These are phyloP conservation scores for Leptobrachium ailaonicum DNA, from an alignment of 2,113 vertebrate genomes.

Conservation along the genomic window DNA sequence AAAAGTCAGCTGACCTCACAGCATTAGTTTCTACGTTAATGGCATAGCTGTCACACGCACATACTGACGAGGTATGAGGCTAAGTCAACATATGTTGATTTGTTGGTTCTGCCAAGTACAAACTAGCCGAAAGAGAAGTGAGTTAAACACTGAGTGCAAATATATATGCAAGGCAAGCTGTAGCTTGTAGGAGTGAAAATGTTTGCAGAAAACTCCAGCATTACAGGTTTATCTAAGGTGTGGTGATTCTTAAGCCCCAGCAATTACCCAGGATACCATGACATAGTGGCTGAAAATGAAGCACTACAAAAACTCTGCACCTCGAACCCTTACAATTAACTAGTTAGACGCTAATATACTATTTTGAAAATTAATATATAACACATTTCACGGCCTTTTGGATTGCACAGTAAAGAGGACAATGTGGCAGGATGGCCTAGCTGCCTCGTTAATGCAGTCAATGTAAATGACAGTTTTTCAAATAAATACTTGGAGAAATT, in stretches of 20 bases:
- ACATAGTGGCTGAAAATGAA: conserved; percentile 68
- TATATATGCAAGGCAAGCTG: conserved; percentile 79
- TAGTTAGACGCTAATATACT: conserved; percentile 22
- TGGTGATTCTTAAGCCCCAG: conserved; percentile 84
- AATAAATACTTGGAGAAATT: no score
- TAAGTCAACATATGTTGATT: conserved; percentile 74
- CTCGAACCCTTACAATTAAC: conserved; percentile 54
- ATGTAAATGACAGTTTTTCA: no score
- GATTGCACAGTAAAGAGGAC: no score
- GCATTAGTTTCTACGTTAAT: conserved; percentile 51
- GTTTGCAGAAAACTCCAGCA: conserved; percentile 87
- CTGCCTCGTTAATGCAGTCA: no score
- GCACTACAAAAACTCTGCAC: conserved; percentile 56
- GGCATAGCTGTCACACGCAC: conserved; percentile 60
- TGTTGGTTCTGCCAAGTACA: conserved; percentile 72
- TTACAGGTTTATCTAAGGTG: conserved; percentile 97
- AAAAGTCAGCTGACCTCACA: conserved; percentile 10
- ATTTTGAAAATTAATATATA: no score
- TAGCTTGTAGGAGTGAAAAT: conserved; percentile 84
- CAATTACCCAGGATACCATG: conserved; percentile 82
- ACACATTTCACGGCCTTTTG: no score
- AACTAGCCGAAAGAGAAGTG: conserved; percentile 70
- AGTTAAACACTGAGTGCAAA: conserved; percentile 70
- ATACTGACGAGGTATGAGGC: conserved; percentile 58
- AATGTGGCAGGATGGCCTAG: no score